These are phyloP conservation scores for Carollia perspicillata DNA, from an alignment of 2,113 vertebrate species.

Conservation along the genomic window DNA sequence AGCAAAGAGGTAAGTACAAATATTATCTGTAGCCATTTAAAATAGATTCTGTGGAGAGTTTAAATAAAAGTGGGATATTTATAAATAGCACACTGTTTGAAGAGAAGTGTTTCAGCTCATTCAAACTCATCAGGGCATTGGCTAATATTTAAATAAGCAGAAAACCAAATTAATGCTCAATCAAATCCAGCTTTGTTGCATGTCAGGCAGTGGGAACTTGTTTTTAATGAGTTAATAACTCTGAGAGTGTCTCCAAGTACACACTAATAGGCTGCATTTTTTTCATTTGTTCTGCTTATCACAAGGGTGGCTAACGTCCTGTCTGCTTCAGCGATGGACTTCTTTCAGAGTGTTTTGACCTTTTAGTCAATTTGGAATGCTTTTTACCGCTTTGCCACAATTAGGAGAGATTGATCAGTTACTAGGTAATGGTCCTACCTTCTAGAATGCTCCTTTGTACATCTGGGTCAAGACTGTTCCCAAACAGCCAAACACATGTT, in stretches of 20 bases:
- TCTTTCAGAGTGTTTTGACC: conserved; percentile 59
- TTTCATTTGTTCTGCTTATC: conserved; percentile 36
- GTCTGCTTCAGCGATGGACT: conserved; percentile 32
- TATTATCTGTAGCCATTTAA: neutral
- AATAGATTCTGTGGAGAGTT: neutral
- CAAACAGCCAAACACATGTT: conserved; percentile 47
- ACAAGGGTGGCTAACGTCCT: conserved; percentile 42
- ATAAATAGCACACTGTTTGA: conserved; percentile 10
- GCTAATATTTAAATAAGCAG: conserved; percentile 41
- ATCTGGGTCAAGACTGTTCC: conserved; percentile 59
- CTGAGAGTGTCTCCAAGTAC: neutral
- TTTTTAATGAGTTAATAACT: conserved; percentile 61
- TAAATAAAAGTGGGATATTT: neutral
- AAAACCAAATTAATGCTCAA: conserved; percentile 30
- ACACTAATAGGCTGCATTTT: neutral
- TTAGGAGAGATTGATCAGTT: conserved; percentile 54
- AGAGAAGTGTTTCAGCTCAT: neutral
- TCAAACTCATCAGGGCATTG: conserved; percentile 18
- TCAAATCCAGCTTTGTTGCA: conserved; percentile 4
- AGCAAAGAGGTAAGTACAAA: neutral
- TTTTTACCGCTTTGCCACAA: conserved; percentile 53
- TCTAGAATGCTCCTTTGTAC: conserved; percentile 12
- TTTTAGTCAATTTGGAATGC: conserved; percentile 60
- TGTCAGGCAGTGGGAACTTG: neutral
- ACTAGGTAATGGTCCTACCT: neutral